Percentiles rank a stretch among this genome's conserved stretches.
These are phyloP conservation scores for Pseudorectes ferrugineus DNA, from an alignment of 2,113 vertebrate species.

Conservation along the genomic window DNA sequence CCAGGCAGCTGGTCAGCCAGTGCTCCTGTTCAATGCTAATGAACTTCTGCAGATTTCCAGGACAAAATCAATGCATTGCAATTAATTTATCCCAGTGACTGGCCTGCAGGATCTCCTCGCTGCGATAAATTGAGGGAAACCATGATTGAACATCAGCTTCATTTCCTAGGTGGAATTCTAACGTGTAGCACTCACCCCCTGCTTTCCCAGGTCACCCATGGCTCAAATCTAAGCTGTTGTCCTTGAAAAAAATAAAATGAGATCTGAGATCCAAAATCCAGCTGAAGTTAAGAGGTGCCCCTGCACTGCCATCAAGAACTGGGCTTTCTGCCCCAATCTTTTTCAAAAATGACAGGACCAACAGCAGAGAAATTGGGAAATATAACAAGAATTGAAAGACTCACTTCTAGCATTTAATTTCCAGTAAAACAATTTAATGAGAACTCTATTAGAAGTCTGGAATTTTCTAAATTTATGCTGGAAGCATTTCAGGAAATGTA, in stretches of 20 bases:
- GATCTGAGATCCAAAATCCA: neutral
- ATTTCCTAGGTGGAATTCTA: neutral
- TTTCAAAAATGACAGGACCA: neutral
- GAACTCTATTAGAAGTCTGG: neutral
- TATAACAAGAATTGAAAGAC: neutral
- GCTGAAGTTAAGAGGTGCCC: neutral
- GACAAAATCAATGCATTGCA: neutral
- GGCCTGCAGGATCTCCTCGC: neutral
- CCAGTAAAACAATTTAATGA: neutral
- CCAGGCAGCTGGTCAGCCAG: neutral
- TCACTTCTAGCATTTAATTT: neutral
- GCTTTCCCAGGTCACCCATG: neutral
- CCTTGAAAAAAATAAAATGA: neutral
- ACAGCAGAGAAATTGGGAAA: neutral
- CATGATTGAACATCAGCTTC: neutral
- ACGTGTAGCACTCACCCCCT: accelerated
- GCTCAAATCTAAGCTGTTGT: neutral
- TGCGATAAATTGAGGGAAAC: neutral
- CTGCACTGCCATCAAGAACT: neutral
- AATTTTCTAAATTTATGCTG: neutral
- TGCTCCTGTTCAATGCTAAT: neutral
- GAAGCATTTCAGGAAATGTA: neutral
- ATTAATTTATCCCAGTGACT: neutral
- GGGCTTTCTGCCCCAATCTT: neutral
- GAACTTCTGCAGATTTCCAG: neutral